Percentiles rank a stretch among this genome's conserved stretches.
Conservation (phyloP, 2,888 invertebrate genomes). For the Pseudeuparius sepicola region DNA sequence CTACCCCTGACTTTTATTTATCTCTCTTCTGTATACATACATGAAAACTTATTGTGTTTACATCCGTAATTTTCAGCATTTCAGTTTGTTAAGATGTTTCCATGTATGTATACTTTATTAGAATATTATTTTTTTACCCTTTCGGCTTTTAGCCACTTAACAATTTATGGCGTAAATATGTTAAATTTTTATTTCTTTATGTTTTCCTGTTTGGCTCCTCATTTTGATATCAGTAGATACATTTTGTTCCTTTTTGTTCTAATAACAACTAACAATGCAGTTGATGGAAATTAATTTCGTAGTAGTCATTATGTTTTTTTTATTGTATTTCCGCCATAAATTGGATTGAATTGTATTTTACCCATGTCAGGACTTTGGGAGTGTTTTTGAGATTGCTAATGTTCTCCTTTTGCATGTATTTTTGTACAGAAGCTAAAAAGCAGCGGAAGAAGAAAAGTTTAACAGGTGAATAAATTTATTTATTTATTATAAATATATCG, state of each 20-base stretch:
- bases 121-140: slow-evolving; percentile 21
- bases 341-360: slow-evolving; percentile 31
- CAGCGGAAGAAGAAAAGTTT: slow-evolving; percentile 88
- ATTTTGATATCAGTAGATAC: too few species aligned
- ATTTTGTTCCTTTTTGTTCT: too few species aligned
- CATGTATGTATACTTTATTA: slow-evolving; percentile 23
- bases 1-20: slow-evolving; percentile 10
- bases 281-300: too few species aligned
- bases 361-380: slow-evolving; percentile 41
- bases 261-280: too few species aligned
- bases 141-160: slow-evolving; percentile 23
- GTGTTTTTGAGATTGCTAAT: slow-evolving; percentile 43
- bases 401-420: slow-evolving; percentile 45
- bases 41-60: slow-evolving; percentile 8
- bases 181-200: slow-evolving; percentile 11
- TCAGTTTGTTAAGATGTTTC: slow-evolving; percentile 12
- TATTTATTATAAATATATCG: slow-evolving; percentile 29
- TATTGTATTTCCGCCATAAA: slow-evolving; percentile 22
- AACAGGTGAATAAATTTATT: slow-evolving; percentile 67
- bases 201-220: too few species aligned
- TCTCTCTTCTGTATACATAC: slow-evolving; percentile 9
- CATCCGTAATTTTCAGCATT: slow-evolving; percentile 16
- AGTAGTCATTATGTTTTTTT: too few species aligned
- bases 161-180: slow-evolving; percentile 23
- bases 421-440: slow-evolving; percentile 85